phyloP scores from a whole-genome alignment of 2,797 vertebrate species.

The Perdix hodgsoniae region DNA sequence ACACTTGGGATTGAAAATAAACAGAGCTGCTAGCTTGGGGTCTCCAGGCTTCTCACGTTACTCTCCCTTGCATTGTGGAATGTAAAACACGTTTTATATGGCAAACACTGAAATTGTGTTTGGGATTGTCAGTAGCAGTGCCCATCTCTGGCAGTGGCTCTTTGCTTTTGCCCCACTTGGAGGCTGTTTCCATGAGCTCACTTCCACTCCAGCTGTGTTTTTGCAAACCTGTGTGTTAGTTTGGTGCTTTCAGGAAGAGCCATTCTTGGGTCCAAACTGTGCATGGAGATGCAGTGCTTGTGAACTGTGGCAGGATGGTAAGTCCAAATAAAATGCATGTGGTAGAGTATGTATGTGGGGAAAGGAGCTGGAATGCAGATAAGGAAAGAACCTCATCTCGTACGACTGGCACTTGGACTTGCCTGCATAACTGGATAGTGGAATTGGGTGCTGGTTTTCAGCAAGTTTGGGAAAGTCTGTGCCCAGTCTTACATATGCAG shows the following conservation, averaged over 20 bases:
- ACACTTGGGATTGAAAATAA: background rate
- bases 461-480: background rate
- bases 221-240: background rate
- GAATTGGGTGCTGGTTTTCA: background rate
- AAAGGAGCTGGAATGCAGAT: background rate
- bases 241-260: background rate
- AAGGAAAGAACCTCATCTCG: background rate
- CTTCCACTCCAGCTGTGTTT: background rate
- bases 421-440: background rate
- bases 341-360: background rate
- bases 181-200: background rate
- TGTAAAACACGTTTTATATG: background rate
- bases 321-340: no score
- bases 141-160: background rate
- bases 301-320: background rate
- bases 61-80: background rate
- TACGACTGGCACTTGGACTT: no score
- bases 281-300: background rate
- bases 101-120: background rate
- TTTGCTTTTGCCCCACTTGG: accelerated
- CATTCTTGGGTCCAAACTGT: no score
- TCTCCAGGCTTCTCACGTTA: background rate
- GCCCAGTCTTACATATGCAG: accelerated
- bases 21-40: background rate
- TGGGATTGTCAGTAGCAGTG: background rate